phyloP scores from a whole-genome alignment of 2,888 invertebrate genomes.

The Aleiodes alternator region DNA sequence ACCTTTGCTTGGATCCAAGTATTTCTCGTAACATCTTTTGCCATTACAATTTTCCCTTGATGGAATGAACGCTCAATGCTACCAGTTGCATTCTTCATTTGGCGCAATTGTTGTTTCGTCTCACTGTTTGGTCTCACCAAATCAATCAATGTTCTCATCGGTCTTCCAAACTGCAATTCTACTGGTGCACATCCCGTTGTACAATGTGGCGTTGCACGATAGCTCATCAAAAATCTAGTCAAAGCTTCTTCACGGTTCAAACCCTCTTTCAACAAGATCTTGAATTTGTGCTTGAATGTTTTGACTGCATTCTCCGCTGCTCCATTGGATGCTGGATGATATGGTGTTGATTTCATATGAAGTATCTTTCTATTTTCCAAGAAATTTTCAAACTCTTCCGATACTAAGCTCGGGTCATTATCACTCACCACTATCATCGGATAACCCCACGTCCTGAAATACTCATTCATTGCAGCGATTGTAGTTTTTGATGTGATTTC shows the following conservation, averaged over 20 bases:
- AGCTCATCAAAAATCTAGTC: not conserved
- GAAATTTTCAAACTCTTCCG: conserved; percentile 42
- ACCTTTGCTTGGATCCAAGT: conserved; percentile 9
- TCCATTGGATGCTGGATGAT: conserved; percentile 50
- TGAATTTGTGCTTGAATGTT: conserved; percentile 45
- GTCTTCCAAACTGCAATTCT: conserved; percentile 34
- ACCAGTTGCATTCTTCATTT: no score
- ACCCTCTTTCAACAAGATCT: conserved; percentile 25
- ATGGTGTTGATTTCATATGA: conserved; percentile 43
- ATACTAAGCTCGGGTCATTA: conserved; percentile 43
- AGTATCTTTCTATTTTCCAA: conserved; percentile 36
- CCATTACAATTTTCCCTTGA: not conserved
- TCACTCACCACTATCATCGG: conserved; percentile 41
- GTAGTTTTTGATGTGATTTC: conserved; percentile 45
- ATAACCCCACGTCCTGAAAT: conserved; percentile 46
- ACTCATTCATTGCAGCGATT: conserved; percentile 42
- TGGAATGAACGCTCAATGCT: not conserved
- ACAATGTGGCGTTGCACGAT: conserved; percentile 44
- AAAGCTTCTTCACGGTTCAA: not conserved
- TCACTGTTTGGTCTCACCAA: not conserved
- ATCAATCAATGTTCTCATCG: not conserved
- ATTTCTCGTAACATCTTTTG: conserved; percentile 9
- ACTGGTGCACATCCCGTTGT: conserved; percentile 48
- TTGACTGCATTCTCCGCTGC: conserved; percentile 24
- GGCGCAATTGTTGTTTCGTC: no score